Conservation (phyloP, 2,113 vertebrate species). For the Chiloscyllium plagiosum region DNA sequence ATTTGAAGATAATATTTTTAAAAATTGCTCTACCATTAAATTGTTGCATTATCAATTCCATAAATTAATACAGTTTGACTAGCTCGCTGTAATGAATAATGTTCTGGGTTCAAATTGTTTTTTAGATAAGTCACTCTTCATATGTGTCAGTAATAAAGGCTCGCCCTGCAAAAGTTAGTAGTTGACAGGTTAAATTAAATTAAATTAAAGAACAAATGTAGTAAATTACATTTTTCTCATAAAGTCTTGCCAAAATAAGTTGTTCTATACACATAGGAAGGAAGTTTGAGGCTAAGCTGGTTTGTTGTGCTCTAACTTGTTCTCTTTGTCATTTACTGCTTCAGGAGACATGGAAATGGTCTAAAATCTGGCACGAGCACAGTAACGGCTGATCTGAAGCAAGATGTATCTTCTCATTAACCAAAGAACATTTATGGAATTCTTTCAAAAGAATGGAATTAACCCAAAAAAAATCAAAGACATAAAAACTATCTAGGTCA, state of each 20-base stretch:
- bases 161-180: background rate
- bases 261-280: background rate
- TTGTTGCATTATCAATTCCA: conserved; percentile 16
- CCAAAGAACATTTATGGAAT: background rate
- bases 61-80: background rate
- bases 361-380: background rate
- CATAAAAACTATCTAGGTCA: background rate
- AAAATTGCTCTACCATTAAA: background rate
- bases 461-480: conserved; percentile 1
- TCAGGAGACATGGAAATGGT: background rate
- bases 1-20: background rate
- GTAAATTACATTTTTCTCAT: background rate
- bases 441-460: conserved; percentile 3
- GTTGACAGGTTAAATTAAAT: background rate
- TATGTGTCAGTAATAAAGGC: background rate
- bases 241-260: background rate
- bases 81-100: background rate
- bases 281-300: conserved; percentile 13
- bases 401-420: background rate
- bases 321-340: conserved; percentile 18
- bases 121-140: background rate
- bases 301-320: background rate
- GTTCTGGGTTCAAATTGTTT: background rate
- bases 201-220: background rate
- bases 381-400: background rate